Evolutionary conservation across 1,140 invertebrate genomes (phyloP).

Genomic region (Sarcophaga peregrina): DNA sequence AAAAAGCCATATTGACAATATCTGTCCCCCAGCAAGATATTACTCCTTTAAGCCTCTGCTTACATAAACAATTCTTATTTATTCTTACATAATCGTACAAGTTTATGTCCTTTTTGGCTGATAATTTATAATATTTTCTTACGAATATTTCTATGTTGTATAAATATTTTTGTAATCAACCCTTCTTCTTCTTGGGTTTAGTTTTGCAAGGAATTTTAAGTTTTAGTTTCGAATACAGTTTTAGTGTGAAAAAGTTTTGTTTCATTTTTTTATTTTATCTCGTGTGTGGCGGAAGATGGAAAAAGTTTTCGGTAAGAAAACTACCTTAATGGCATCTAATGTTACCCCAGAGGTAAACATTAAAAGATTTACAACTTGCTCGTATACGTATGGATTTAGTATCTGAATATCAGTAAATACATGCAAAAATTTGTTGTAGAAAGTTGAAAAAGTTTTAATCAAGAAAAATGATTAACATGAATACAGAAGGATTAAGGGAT

Average conservation of each 20-base stretch:
- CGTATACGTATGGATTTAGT: conserved; percentile 51
- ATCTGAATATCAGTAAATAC: too few relatives aligned
- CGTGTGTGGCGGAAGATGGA: background rate
- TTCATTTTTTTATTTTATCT: background rate
- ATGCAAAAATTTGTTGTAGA: too few relatives aligned
- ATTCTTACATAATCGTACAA: background rate
- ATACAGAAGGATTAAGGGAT: too few relatives aligned
- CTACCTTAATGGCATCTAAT: conserved; percentile 21
- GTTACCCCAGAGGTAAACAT: background rate
- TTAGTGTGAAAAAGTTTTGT: background rate
- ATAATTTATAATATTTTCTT: background rate
- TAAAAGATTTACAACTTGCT: background rate
- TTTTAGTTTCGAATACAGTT: background rate
- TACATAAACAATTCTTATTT: background rate
- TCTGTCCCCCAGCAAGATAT: too few relatives aligned
- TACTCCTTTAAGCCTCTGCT: background rate
- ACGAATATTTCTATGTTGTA: background rate
- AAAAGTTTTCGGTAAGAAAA: background rate
- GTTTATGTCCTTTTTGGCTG: conserved; percentile 8
- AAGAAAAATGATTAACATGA: too few relatives aligned
- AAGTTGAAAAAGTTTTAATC: too few relatives aligned
- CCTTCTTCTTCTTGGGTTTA: background rate
- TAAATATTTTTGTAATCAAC: conserved; percentile 20
- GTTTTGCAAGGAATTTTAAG: too few relatives aligned
- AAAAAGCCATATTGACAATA: too few relatives aligned